Evolutionary conservation across 2,797 vertebrate species (phyloP), one percentile per base, ranked within the genome.

Genomic region (Tragelaphus oryx): DNA sequence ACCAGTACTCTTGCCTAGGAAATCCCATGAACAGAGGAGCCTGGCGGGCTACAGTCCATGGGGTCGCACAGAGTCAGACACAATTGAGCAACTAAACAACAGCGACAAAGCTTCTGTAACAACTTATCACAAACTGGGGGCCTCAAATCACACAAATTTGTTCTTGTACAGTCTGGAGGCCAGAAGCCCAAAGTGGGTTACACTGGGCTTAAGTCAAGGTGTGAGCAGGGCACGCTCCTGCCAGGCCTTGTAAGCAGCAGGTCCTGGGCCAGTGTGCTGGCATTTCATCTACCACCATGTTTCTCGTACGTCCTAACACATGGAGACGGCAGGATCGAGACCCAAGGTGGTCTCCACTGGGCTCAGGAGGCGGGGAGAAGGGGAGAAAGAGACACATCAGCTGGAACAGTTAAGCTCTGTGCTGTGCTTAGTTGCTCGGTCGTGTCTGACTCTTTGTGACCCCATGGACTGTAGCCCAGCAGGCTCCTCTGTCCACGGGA

Each of bases 171-270:
- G 3, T 37, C 50, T 10, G 20, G 79, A 62, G 62, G 6, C 26
- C 89, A 12, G 54, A 48, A 76, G 52, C 37, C 37, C 68, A 28
- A 33, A 54, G 3, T 1, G 44, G 48, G 68, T 48, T 7, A 4
- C 22, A 3, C 6, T 9, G 37, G 30, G 44, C n/a, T 37, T 30
- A 10, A 3, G 22, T 20, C 17, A 8, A 10, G 18, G 54, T 17
- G n/a, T 16, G 52, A 0, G 18, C 18, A 7, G 37, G 62, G 8
- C 37, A 0, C 0, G 4, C 65, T 62, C 30, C 76, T 8, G 11
- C 20, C 46, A 14, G 10, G 76, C 48, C 76, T 52, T 7, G 18
- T 54, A 52, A 8, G 30, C 76, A 54, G 76, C 20, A 24, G 50
- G 18, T 4, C 28, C 22, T 14, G 30, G 4, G 17, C 30, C 20